phyloP scores from a whole-genome alignment of 2,888 invertebrate species.

The Psylliodes chrysocephalus region DNA sequence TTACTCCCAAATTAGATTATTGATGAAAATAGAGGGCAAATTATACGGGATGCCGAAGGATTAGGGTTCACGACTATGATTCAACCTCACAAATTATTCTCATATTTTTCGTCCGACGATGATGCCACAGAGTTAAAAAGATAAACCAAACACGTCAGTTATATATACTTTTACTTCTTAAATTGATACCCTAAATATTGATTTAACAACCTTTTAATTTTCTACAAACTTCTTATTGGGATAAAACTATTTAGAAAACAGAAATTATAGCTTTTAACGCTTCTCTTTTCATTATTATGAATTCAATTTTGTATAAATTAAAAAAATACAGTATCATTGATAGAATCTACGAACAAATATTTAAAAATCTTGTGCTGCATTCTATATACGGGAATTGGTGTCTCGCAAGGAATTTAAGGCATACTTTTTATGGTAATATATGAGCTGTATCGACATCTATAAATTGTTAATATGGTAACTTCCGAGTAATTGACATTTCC shows the following conservation, averaged over 20 bases:
- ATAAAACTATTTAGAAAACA: too few species aligned
- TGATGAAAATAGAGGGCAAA: conserved; percentile 41
- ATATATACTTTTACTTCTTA: too few species aligned
- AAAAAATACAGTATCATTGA: too few species aligned
- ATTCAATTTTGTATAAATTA: too few species aligned
- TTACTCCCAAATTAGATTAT: conserved; percentile 41
- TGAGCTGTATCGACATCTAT: conserved; percentile 22
- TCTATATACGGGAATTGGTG: neutral
- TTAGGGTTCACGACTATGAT: conserved; percentile 35
- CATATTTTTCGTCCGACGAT: neutral
- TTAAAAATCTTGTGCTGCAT: neutral
- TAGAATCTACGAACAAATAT: too few species aligned
- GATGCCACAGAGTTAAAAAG: too few species aligned
- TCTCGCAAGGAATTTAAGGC: conserved; percentile 4
- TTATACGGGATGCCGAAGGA: conserved; percentile 38
- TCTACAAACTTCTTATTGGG: too few species aligned
- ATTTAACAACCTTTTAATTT: too few species aligned
- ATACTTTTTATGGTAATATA: conserved; percentile 16
- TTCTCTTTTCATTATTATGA: too few species aligned
- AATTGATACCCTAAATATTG: too few species aligned
- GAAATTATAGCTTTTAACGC: too few species aligned
- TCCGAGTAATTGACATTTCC: conserved; percentile 46
- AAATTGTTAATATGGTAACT: conserved; percentile 28
- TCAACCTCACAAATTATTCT: conserved; percentile 27
- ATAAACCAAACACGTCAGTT: too few species aligned